Evolutionary conservation across 2,113 vertebrate genomes (phyloP).

Genomic region (Channa argus): DNA sequence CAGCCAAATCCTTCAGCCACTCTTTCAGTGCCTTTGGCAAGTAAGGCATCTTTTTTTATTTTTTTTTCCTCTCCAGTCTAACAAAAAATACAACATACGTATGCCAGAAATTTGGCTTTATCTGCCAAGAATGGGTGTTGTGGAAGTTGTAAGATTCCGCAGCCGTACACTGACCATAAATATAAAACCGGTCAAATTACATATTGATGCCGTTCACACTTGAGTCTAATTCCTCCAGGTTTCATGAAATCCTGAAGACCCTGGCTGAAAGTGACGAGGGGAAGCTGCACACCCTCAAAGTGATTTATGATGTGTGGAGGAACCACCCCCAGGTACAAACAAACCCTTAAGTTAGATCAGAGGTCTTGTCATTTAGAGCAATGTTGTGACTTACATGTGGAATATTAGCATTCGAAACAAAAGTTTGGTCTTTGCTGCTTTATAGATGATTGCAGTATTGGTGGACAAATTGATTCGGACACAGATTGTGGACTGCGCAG

Average conservation of each 20-base stretch:
- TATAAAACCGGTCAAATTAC: too few relatives aligned
- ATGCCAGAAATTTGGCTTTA: too few relatives aligned
- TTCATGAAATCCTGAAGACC: conserved; percentile 95
- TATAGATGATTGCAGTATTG: conserved; percentile 94
- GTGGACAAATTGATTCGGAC: conserved; percentile 98
- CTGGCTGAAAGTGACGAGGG: conserved; percentile 95
- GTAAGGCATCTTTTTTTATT: conserved; percentile 81
- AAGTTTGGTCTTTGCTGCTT: background rate
- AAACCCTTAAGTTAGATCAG: too few relatives aligned
- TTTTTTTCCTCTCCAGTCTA: background rate
- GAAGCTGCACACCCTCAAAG: conserved; percentile 94
- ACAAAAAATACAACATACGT: background rate
- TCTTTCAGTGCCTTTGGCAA: conserved; percentile 98
- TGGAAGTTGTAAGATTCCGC: too few relatives aligned
- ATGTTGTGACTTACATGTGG: background rate
- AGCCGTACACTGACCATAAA: too few relatives aligned
- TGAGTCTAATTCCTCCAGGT: conserved; percentile 80
- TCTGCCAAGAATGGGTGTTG: too few relatives aligned
- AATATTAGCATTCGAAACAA: too few relatives aligned
- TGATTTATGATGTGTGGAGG: conserved; percentile 95
- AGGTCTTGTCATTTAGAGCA: too few relatives aligned
- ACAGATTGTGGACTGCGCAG: conserved; percentile 97
- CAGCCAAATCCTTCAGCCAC: conserved; percentile 97
- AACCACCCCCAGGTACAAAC: conserved; percentile 94
- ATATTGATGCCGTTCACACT: background rate